Percentiles rank a stretch among this genome's conserved stretches.
phyloP scores from a whole-genome alignment of 2,888 invertebrate species.

The Macrosiphum euphorbiae region DNA sequence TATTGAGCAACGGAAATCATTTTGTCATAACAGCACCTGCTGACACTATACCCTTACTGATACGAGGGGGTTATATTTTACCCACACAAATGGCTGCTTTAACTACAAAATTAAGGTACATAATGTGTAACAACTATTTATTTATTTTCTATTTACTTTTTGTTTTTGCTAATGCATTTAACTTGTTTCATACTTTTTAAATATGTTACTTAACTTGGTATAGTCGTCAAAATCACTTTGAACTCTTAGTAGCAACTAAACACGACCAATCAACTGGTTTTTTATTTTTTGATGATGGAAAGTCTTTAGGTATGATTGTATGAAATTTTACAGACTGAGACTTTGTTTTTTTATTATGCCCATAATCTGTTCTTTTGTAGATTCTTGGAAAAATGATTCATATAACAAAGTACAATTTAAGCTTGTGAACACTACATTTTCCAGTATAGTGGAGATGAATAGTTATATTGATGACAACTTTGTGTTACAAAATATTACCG shows the following conservation, averaged over 20 bases:
- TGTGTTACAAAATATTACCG: background rate
- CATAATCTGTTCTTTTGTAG: background rate
- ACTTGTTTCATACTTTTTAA: background rate
- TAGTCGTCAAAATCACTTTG: slow-evolving; percentile 1
- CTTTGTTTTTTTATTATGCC: background rate
- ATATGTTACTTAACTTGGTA: background rate
- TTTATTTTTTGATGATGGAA: background rate
- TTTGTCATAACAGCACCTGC: slow-evolving; percentile 74
- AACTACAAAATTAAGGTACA: slow-evolving; percentile 72
- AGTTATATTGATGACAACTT: background rate
- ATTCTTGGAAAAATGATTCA: background rate
- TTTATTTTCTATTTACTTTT: background rate
- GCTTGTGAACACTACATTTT: background rate
- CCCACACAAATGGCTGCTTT: slow-evolving; percentile 77
- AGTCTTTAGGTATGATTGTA: background rate
- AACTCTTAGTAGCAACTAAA: slow-evolving; percentile 18
- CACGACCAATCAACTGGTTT: background rate
- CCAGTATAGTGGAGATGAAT: background rate
- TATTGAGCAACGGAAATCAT: slow-evolving; percentile 67
- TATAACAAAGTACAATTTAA: background rate
- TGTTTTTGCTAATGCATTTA: background rate
- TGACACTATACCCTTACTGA: slow-evolving; percentile 76
- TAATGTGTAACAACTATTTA: background rate
- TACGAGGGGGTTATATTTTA: slow-evolving; percentile 81
- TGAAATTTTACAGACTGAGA: background rate